Evolutionary conservation across 2,888 invertebrate genomes (phyloP), one percentile per base, ranked within the genome.

Genomic region (Drosophila kambysellisi): DNA sequence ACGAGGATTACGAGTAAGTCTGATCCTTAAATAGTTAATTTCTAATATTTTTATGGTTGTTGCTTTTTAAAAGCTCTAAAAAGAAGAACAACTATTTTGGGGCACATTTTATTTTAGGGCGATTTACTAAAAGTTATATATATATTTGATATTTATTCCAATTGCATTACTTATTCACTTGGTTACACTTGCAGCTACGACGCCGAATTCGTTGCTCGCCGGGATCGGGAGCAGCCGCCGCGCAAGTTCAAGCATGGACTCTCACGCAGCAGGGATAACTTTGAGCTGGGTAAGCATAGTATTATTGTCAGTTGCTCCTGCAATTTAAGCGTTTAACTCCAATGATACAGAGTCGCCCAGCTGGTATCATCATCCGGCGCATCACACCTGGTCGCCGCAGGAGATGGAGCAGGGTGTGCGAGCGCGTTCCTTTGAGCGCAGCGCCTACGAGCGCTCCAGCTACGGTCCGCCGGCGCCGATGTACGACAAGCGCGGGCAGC

Each of bases 1-100:
- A 96, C 71, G 96, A 96, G 74, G 96, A 96, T 70, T 96, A 95
- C 91, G 96, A 96, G 95, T 96, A 86, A 94, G 95, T 86, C n/a
- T 4, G 9, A 30, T 2, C 25, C 25, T 3, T 25, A 25, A 25
- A 25, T 3, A 25, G 2, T 25, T 25, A 2, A 25, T 25, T 25
- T 25, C 0, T 25, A 25, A 25, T 25, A 25, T 25, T 25, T 25
- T 25, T 25, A 25, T 25, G 20, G 20, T 25, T 25, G 20, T 25
- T 25, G 20, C 20, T 25, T 25, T 25, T 25, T 25, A 25, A 25
- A 25, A 25, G 20, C 20, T 25, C 20, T 25, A 25, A 25, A 25
- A 25, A 25, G 20, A 25, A 25, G 20, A 25, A 25, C 0, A 0
- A 25, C 20, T 25, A 25, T 25, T 25, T 12, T 35, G 2, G 2